Conservation (phyloP, 2,888 invertebrate species). For the Neoitamus cyanurus region DNA sequence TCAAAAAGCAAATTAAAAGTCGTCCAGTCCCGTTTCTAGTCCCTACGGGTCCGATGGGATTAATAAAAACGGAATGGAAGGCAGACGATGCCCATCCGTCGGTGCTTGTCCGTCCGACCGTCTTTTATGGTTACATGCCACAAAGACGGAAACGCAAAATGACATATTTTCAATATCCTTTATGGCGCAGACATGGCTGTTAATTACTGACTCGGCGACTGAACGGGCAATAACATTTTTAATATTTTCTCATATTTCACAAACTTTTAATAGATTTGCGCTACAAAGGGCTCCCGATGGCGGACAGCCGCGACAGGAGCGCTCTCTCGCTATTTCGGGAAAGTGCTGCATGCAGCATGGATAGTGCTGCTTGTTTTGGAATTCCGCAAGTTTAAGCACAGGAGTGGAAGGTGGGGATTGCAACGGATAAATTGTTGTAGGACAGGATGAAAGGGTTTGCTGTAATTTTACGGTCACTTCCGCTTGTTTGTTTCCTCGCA, state of each 20-base stretch:
- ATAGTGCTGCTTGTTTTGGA: background rate
- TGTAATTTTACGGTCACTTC: background rate
- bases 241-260: conserved; percentile 9
- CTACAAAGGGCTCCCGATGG: background rate
- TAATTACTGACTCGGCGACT: conserved; percentile 9
- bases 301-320: background rate
- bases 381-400: background rate
- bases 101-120: background rate
- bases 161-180: conserved; percentile 18
- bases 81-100: background rate
- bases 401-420: background rate
- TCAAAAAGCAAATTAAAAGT: conserved; percentile 12
- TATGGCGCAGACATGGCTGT: conserved; percentile 12
- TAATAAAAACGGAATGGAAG: background rate
- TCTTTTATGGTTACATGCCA: conserved; percentile 14
- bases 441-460: background rate
- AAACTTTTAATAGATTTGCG: background rate
- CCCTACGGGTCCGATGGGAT: background rate
- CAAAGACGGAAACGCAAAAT: conserved; percentile 14
- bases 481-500: background rate
- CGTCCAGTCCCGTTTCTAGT: background rate
- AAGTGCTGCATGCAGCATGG: background rate
- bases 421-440: background rate
- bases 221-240: conserved; percentile 6
- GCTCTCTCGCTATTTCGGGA: background rate